Base-by-base conservation (phyloP, 2,888 invertebrate genomes). In the Epirrita christyi region DNA sequence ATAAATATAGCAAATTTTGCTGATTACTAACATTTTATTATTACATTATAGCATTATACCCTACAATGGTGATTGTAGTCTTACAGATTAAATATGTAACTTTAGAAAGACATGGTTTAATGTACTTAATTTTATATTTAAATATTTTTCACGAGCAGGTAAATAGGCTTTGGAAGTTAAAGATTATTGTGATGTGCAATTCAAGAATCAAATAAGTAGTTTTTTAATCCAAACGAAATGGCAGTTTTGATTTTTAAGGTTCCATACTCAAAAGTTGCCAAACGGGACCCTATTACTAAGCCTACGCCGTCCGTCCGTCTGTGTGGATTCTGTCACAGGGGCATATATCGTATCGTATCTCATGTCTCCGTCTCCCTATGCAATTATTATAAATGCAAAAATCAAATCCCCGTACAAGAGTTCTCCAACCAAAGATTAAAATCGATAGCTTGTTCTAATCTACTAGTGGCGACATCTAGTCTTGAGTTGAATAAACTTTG, bases 1-100 rank as follows among this genome's bases (percentile, higher is more conserved):
- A 89, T 83, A 91, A 90, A 89, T 88, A 86, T 89, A 81, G 79
- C 89, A 91, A 89, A 89, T 83, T 85, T 88, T 80, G 81, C 83
- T 78, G 80, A 78, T 80, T 74, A 76, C 80, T 84, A 81, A 76
- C 73, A n/a, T n/a, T n/a, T n/a, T n/a, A n/a, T n/a, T n/a, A n/a
- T n/a, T n/a, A n/a, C n/a, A n/a, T n/a, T n/a, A 76, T 78, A 83
- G 83, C 86, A 83, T 77, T 72, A 70, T 72, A 21, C 4, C 21
- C 73, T 83, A 83, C 77, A 82, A 83, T 78, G 82, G 77, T 71
- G 77, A 74, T 65, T 63, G 70, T 70, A 80, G 76, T 83, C 82
- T 85, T 81, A 81, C 70, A 71, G 59, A 72, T 71, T 66, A 66
- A 76, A 76, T 80, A 75, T 79, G 21, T 21, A 75, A 74, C 75